Conservation (phyloP, 2,113 vertebrate species). For the Tenrec ecaudatus region DNA sequence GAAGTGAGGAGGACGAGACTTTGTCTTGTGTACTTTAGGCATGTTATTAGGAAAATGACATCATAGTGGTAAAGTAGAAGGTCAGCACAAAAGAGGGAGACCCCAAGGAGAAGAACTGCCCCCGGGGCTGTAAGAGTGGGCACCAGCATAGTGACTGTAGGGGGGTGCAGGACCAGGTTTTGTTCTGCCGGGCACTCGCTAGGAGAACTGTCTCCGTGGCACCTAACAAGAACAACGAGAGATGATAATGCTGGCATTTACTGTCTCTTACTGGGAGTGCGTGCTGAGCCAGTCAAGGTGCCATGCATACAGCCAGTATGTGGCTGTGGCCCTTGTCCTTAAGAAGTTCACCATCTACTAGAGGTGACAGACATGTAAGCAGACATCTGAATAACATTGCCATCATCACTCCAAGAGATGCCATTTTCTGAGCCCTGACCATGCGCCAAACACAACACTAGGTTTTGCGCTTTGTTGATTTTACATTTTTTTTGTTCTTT, state of each 20-base stretch:
- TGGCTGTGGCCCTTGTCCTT: constrained; percentile 19
- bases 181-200: neutral
- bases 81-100: neutral
- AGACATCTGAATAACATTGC: neutral
- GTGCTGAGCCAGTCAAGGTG: neutral
- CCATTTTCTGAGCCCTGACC: constrained; percentile 33
- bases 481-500: neutral
- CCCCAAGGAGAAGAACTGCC: neutral
- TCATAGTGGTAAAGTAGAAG: neutral
- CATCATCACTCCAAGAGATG: neutral
- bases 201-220: neutral
- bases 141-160: neutral
- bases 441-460: neutral
- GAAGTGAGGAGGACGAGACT: neutral
- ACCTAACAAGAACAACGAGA: neutral
- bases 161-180: neutral
- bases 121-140: neutral
- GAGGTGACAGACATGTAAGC: constrained; percentile 3
- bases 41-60: neutral
- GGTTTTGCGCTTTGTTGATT: neutral
- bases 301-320: neutral
- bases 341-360: neutral
- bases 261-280: neutral
- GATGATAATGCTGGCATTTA: constrained; percentile 44
- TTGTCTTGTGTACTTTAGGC: neutral